A percentile compares a stretch with the other conserved stretches of the same genome.
Evolutionary conservation across 2,797 vertebrate species (phyloP).

Genomic region (Schizopygopsis pylzovi): DNA sequence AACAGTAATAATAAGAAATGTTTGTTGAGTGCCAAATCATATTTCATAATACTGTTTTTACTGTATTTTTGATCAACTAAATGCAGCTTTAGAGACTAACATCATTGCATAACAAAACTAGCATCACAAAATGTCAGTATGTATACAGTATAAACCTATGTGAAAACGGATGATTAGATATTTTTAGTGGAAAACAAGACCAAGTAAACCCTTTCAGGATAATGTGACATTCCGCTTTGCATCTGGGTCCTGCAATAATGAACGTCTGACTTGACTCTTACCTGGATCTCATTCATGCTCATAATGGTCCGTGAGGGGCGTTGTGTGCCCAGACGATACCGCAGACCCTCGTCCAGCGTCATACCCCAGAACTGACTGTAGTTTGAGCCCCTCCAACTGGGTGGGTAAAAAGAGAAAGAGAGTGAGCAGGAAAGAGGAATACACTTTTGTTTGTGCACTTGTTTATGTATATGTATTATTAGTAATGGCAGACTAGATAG

Average conservation of each 20-base stretch:
- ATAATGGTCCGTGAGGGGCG: constrained; percentile 87
- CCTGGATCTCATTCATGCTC: constrained; percentile 97
- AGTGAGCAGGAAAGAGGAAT: constrained; percentile 1
- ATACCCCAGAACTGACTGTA: constrained; percentile 94
- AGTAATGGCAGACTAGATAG: background rate
- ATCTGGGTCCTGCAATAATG: background rate
- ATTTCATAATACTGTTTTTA: background rate
- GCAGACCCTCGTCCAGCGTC: constrained; percentile 91
- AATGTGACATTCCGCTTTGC: background rate
- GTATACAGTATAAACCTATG: background rate
- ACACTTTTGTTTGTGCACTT: background rate
- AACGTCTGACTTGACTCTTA: constrained; percentile 66
- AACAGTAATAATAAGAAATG: background rate
- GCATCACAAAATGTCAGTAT: background rate
- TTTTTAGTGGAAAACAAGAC: background rate
- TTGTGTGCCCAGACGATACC: constrained; percentile 89
- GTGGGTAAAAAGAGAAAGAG: constrained; percentile 31
- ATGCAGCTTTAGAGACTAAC: background rate
- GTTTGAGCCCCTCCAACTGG: constrained; percentile 92
- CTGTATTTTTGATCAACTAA: background rate
- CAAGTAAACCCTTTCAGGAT: background rate
- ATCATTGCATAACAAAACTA: no score
- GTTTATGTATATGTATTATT: background rate
- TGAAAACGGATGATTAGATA: background rate
- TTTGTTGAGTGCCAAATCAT: background rate